Evolutionary conservation across 2,888 invertebrate genomes (phyloP).

Genomic region (Phengaris alcon): DNA sequence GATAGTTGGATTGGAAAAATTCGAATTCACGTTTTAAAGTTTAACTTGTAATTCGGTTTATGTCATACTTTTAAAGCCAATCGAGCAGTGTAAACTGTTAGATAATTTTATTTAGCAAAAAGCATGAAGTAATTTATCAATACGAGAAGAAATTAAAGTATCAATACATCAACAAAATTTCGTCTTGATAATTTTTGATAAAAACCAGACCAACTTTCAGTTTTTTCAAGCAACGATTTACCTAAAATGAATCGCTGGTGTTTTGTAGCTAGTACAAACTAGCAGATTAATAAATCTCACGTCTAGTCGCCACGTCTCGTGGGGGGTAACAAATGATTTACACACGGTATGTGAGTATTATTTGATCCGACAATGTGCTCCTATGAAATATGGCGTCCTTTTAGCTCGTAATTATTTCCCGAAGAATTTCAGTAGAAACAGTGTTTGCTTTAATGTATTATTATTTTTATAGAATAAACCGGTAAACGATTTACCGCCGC

Average conservation of each 20-base stretch:
- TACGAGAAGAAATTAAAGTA: too few relatives aligned
- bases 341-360: constrained; percentile 36
- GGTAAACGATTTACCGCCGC: too few relatives aligned
- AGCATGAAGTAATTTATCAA: too few relatives aligned
- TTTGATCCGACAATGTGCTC: constrained; percentile 35
- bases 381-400: constrained; percentile 31
- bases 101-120: too few relatives aligned
- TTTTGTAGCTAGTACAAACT: constrained; percentile 26
- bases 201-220: not conserved
- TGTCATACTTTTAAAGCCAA: not conserved
- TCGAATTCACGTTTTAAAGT: constrained; percentile 11
- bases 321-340: constrained; percentile 39
- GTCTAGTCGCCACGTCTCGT: constrained; percentile 38
- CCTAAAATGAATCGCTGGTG: constrained; percentile 13
- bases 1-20: constrained; percentile 22
- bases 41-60: not conserved
- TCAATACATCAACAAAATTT: too few relatives aligned
- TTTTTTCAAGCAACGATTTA: not conserved
- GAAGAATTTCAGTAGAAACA: not conserved
- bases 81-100: too few relatives aligned
- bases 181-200: too few relatives aligned
- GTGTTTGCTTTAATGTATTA: too few relatives aligned
- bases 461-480: too few relatives aligned
- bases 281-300: constrained; percentile 58
- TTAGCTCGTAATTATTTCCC: not conserved